Percentiles rank a stretch among this genome's conserved stretches.
Evolutionary conservation across 2,113 vertebrate species (phyloP).

Genomic region (Sturnus vulgaris): DNA sequence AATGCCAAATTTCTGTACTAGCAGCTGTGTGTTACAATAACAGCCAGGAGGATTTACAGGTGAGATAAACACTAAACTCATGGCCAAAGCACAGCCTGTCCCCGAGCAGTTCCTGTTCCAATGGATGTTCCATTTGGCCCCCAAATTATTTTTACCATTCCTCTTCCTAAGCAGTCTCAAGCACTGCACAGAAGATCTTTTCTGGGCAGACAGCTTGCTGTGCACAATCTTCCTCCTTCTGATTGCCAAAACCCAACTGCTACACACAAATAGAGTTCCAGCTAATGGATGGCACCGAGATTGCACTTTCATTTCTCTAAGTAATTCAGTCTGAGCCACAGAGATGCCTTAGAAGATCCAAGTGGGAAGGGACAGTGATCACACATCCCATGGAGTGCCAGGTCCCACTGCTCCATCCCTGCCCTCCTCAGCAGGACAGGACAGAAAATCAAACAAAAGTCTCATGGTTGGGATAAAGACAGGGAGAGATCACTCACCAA

Average conservation of each 20-base stretch:
- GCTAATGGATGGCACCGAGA: conserved; percentile 15
- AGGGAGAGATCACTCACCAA: neutral
- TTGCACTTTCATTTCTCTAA: conserved; percentile 36
- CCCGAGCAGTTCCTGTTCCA: neutral
- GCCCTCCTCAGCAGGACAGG: neutral
- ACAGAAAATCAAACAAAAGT: rapidly evolving
- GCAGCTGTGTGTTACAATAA: neutral
- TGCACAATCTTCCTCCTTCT: conserved; percentile 11
- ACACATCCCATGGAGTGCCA: neutral
- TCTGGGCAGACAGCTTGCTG: conserved; percentile 9
- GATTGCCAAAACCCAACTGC: conserved; percentile 30
- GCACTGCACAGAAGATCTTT: neutral
- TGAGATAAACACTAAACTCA: neutral
- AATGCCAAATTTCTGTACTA: neutral
- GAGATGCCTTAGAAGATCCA: neutral
- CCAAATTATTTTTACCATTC: neutral
- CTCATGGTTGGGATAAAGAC: neutral
- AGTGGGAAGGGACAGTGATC: neutral
- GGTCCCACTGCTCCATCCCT: neutral
- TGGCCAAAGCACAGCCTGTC: neutral
- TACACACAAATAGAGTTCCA: conserved; percentile 26
- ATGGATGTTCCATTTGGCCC: neutral
- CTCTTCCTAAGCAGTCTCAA: neutral
- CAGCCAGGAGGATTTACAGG: neutral
- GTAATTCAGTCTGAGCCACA: conserved; percentile 15